Evolutionary conservation across 1,140 invertebrate species (phyloP), one percentile per base, ranked within the genome.

Genomic region (Onthophagus taurus): DNA sequence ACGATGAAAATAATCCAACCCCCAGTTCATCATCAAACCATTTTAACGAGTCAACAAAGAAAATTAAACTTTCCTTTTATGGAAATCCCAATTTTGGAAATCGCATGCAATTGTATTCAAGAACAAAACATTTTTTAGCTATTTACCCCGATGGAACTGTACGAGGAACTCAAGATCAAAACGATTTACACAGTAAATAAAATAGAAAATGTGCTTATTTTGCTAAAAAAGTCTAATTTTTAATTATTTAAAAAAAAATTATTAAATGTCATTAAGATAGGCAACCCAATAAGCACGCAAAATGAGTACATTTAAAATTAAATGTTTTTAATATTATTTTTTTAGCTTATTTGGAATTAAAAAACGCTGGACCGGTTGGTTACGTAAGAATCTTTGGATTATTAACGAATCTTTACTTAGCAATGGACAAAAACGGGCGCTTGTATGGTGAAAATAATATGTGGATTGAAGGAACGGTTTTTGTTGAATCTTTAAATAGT

Each of bases 341-440:
- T 59, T 45, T 35, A 78, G 77, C 71, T 11, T 59, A 75, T 47
- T 55, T 81, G 43, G 69, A 77, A 48, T 60, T 80, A 35, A 67
- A 64, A 24, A 65, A 71, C 2, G 68, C 65, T 9, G 72, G 58
- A 35, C 51, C 51, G 49, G 61, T 45, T 50, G 74, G 69, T 5
- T 67, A 79, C 50, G 68, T 81, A 14, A 60, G 69, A 50, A 74
- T 81, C 35, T 64, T 67, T 58, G 75, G 71, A 35, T 57, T 72
- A n/a, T 64, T 75, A 45, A 71, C 72, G 2, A 69, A 72, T 20
- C 53, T 72, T 2, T 81, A 72, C 48, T 56, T 82, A 13, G 77
- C 76, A 11, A 79, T 81, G 64, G 71, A 77, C 50, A 65, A 68
- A 30, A 73, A 74, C 54, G 78, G 79, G 26, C 63, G 67, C 31